phyloP scores from a whole-genome alignment of 2,113 vertebrate genomes.

The Gallinago undulata region DNA sequence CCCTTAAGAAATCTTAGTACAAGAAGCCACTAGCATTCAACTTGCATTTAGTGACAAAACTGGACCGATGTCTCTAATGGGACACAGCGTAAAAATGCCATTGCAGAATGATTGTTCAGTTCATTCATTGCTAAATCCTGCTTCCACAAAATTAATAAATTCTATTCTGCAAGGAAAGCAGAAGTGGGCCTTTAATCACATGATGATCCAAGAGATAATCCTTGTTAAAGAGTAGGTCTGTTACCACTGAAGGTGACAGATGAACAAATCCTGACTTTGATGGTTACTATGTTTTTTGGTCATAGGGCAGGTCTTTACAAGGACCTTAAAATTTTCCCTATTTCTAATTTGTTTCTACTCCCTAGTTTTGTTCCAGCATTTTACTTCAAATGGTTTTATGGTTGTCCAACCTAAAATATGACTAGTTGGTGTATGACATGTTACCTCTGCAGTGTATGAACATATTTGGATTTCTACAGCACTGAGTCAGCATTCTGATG shows the following conservation, averaged over 20 bases:
- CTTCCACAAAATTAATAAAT: neutral
- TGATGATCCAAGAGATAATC: neutral
- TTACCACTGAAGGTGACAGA: neutral
- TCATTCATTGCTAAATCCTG: neutral
- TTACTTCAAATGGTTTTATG: conserved; percentile 44
- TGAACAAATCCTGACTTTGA: neutral
- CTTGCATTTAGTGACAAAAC: neutral
- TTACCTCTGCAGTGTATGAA: conserved; percentile 47
- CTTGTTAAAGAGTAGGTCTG: neutral
- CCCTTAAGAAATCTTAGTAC: neutral
- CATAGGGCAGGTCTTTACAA: neutral
- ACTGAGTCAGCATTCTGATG: conserved; percentile 74
- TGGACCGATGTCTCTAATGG: neutral
- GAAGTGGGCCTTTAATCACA: neutral
- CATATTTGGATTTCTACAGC: conserved; percentile 62
- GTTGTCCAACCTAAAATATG: conserved; percentile 10
- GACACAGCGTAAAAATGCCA: neutral
- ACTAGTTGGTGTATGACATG: conserved; percentile 38
- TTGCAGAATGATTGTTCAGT: neutral
- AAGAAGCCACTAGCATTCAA: neutral
- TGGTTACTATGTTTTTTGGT: neutral
- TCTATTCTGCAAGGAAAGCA: neutral
- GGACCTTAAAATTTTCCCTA: neutral
- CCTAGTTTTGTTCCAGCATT: neutral
- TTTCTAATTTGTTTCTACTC: neutral